Percentiles rank a stretch among this genome's conserved stretches.
Evolutionary conservation across 2,888 invertebrate species (phyloP).

Genomic region (Lycophotia porphyrea): DNA sequence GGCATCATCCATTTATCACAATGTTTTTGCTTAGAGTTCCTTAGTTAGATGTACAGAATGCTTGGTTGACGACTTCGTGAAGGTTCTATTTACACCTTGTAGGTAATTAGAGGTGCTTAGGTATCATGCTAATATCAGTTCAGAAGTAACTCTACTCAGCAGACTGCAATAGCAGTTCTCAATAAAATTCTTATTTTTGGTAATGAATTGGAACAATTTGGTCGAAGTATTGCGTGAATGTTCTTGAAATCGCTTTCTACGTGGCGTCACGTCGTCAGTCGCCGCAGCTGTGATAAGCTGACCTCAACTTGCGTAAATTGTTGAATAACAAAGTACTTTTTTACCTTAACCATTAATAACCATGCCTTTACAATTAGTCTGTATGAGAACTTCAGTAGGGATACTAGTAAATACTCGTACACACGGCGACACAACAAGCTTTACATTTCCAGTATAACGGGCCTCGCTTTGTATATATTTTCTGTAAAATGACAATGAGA

Average conservation of each 20-base stretch:
- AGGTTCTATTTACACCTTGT: too few relatives aligned
- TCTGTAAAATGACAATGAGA: too few relatives aligned
- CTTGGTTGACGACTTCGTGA: too few relatives aligned
- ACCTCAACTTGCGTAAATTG: constrained; percentile 85
- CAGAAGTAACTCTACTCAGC: not conserved
- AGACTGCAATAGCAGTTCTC: constrained; percentile 4
- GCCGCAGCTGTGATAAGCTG: constrained; percentile 77
- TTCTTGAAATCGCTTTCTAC: constrained; percentile 87
- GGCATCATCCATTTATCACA: too few relatives aligned
- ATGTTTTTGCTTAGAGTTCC: too few relatives aligned
- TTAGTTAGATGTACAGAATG: too few relatives aligned
- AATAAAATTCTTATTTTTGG: constrained; percentile 57
- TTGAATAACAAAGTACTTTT: constrained; percentile 71
- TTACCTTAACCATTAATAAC: constrained; percentile 70
- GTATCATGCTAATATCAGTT: not conserved
- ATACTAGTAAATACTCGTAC: not conserved
- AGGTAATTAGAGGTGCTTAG: not conserved
- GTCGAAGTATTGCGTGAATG: constrained; percentile 81
- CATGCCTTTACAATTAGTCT: constrained; percentile 57
- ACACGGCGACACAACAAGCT: too few relatives aligned
- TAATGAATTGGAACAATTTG: constrained; percentile 80
- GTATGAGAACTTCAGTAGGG: constrained; percentile 10
- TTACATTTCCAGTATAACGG: too few relatives aligned
- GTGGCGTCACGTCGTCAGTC: constrained; percentile 77
- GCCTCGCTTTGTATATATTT: too few relatives aligned